These are phyloP conservation scores for Argopecten irradians DNA, from an alignment of 1,140 invertebrate genomes.

Conservation along the genomic window DNA sequence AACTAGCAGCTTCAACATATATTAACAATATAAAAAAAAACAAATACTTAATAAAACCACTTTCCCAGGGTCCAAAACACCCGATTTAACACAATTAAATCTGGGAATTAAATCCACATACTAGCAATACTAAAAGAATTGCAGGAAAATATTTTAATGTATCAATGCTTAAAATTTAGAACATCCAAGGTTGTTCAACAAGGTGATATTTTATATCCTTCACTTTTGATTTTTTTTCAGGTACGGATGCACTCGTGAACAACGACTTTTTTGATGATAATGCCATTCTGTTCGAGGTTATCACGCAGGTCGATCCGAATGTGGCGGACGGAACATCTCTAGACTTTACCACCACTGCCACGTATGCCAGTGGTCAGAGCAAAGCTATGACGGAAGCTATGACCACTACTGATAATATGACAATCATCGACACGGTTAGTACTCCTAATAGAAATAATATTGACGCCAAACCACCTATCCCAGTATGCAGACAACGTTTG, in stretches of 20 bases:
- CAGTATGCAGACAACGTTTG: too few relatives aligned
- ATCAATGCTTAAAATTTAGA: too few relatives aligned
- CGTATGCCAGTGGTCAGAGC: neutral
- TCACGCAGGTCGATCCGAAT: constrained; percentile 42
- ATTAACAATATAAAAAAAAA: neutral
- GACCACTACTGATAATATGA: neutral
- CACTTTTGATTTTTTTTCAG: neutral
- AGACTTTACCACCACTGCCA: neutral
- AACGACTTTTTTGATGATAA: constrained; percentile 52
- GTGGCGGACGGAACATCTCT: constrained; percentile 17
- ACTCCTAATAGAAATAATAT: too few relatives aligned
- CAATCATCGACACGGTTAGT: neutral
- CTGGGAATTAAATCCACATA: too few relatives aligned
- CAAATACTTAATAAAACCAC: too few relatives aligned
- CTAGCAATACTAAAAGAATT: too few relatives aligned
- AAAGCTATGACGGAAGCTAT: neutral
- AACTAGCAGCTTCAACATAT: too few relatives aligned
- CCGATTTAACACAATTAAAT: too few relatives aligned
- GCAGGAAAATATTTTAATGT: too few relatives aligned
- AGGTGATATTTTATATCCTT: too few relatives aligned
- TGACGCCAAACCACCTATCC: too few relatives aligned
- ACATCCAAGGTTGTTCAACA: too few relatives aligned
- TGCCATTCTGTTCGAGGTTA: constrained; percentile 49
- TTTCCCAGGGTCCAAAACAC: neutral
- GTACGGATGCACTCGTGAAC: neutral